Evolutionary conservation across 2,888 invertebrate genomes (phyloP).

Genomic region (Timema podura): DNA sequence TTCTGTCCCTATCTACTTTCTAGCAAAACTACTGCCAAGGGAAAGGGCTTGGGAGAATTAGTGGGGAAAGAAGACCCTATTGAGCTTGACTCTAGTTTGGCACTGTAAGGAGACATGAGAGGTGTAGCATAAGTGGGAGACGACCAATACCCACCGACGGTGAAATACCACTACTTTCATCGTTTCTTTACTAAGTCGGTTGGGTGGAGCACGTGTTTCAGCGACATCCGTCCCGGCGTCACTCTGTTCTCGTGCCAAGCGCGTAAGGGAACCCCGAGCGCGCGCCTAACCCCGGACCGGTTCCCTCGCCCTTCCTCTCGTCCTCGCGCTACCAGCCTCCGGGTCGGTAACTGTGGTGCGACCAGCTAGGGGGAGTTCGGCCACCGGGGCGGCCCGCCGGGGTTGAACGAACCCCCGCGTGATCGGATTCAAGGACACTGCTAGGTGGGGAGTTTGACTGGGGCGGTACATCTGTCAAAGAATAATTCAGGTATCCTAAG

Average conservation of each 20-base stretch:
- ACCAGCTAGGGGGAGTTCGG: too few species aligned
- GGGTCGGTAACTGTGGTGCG: too few species aligned
- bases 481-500: slow-evolving; percentile 63
- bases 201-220: slow-evolving; percentile 16
- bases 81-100: slow-evolving; percentile 64
- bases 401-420: slow-evolving; percentile 42
- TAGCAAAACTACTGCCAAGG: slow-evolving; percentile 33
- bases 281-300: not conserved
- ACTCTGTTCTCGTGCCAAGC: not conserved
- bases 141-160: slow-evolving; percentile 31
- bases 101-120: slow-evolving; percentile 58
- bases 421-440: slow-evolving; percentile 56
- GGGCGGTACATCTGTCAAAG: slow-evolving; percentile 64
- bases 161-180: not conserved
- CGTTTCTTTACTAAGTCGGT: slow-evolving; percentile 7
- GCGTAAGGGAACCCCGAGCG: slow-evolving; percentile 2
- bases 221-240: slow-evolving; percentile 19
- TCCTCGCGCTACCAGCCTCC: too few species aligned
- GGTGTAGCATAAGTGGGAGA: slow-evolving; percentile 39
- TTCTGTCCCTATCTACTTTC: too few species aligned
- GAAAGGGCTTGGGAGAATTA: slow-evolving; percentile 63
- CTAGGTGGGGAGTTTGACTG: slow-evolving; percentile 63
- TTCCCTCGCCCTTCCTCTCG: too few species aligned
- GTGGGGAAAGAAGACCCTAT: slow-evolving; percentile 70
- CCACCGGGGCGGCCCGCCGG: slow-evolving; percentile 15